Evolutionary conservation across 2,888 invertebrate species (phyloP).

Genomic region (Glyphotaelius pellucidus): DNA sequence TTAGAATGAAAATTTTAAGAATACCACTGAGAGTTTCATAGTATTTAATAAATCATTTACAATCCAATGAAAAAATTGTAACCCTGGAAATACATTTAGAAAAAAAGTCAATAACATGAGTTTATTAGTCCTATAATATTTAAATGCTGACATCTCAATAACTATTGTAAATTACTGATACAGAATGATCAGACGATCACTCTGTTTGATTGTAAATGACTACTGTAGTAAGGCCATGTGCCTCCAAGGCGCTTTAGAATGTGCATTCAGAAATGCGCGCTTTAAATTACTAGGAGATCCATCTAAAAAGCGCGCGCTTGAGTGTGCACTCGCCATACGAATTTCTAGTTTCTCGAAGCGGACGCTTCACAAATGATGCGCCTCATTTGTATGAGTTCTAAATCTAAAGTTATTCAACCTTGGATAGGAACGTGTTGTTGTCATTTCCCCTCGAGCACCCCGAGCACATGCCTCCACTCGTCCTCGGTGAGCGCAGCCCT

Average conservation of each 20-base stretch:
- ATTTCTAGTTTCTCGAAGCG: neutral
- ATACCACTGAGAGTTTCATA: neutral
- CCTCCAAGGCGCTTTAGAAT: neutral
- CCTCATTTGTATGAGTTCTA: neutral
- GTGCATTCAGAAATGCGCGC: neutral
- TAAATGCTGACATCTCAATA: neutral
- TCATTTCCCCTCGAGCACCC: constrained; percentile 55
- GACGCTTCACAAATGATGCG: neutral
- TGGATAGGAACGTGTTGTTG: neutral
- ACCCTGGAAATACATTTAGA: neutral
- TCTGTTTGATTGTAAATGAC: neutral
- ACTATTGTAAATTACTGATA: neutral
- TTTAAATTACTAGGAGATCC: neutral
- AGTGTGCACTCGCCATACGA: neutral
- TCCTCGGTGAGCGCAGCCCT: constrained; percentile 51
- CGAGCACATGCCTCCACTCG: constrained; percentile 54
- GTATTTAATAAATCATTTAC: neutral
- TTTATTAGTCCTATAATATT: neutral
- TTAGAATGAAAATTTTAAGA: neutral
- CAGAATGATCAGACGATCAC: neutral
- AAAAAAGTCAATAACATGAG: neutral
- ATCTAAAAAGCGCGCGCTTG: neutral
- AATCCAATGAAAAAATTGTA: no score
- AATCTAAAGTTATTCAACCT: neutral
- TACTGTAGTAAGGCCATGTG: no score